These are phyloP conservation scores for Galerucella nymphaeae DNA, from an alignment of 2,888 invertebrate genomes.

Conservation along the genomic window DNA sequence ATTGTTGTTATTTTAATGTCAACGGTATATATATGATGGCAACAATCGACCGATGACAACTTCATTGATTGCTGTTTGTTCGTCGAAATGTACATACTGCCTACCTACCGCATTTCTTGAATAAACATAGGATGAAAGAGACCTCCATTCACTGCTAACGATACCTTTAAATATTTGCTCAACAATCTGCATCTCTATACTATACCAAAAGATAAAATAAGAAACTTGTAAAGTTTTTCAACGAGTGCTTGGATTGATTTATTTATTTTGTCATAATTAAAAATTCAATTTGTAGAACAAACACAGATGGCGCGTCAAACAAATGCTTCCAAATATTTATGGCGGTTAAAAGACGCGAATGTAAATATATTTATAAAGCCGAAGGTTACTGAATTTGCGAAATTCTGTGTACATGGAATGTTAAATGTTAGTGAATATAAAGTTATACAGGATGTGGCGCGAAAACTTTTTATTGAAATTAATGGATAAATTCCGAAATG, in stretches of 20 bases:
- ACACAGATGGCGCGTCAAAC: slow-evolving; percentile 35
- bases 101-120: slow-evolving; percentile 32
- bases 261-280: slow-evolving; percentile 39
- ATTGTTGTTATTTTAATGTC: neutral
- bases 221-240: slow-evolving; percentile 23
- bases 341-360: slow-evolving; percentile 4
- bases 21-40: neutral
- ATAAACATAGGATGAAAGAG: slow-evolving; percentile 27
- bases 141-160: slow-evolving; percentile 27
- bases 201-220: slow-evolving; percentile 27
- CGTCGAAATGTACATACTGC: slow-evolving; percentile 3
- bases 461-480: too few relatives aligned
- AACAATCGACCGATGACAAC: neutral
- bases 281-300: slow-evolving; percentile 42
- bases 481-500: too few relatives aligned
- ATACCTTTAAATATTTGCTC: slow-evolving; percentile 34
- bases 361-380: too few relatives aligned
- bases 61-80: slow-evolving; percentile 16
- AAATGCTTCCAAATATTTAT: slow-evolving; percentile 31
- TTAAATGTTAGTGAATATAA: too few relatives aligned
- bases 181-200: slow-evolving; percentile 36
- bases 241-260: slow-evolving; percentile 41
- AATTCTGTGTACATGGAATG: too few relatives aligned
- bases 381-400: neutral
- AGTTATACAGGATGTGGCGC: too few relatives aligned